Conservation (phyloP, 2,797 vertebrate genomes). For the Sebastes taczanowskii region DNA sequence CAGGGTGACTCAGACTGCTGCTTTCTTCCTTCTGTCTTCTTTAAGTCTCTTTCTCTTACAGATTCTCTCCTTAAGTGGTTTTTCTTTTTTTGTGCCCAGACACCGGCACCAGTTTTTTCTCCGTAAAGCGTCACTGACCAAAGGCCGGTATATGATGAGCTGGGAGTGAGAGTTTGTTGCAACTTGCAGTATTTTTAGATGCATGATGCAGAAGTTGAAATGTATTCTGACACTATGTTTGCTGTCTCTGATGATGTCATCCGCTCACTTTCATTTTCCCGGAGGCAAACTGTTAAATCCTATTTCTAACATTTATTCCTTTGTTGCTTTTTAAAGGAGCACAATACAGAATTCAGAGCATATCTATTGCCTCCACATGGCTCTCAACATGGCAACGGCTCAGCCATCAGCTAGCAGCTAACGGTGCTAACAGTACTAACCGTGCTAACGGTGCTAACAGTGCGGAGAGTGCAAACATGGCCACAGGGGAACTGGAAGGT, state of each 20-base stretch:
- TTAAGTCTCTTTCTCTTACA: not conserved
- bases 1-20: constrained; percentile 3
- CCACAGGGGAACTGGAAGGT: not conserved
- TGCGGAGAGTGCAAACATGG: too few relatives aligned
- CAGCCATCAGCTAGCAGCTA: too few relatives aligned
- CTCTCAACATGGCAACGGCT: not conserved
- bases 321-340: not conserved
- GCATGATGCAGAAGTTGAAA: not conserved
- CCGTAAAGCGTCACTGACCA: too few relatives aligned
- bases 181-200: not conserved
- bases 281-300: not conserved
- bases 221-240: not conserved
- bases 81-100: not conserved
- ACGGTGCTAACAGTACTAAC: too few relatives aligned
- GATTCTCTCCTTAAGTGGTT: not conserved
- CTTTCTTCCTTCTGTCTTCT: not conserved
- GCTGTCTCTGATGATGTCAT: not conserved
- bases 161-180: not conserved
- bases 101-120: too few relatives aligned
- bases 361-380: not conserved
- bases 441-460: too few relatives aligned
- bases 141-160: too few relatives aligned
- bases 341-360: not conserved
- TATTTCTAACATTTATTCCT: not conserved
- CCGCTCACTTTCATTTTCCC: not conserved